Base-by-base conservation (phyloP, 2,888 invertebrate genomes). In the Cremastobaeus sp. region DNA sequence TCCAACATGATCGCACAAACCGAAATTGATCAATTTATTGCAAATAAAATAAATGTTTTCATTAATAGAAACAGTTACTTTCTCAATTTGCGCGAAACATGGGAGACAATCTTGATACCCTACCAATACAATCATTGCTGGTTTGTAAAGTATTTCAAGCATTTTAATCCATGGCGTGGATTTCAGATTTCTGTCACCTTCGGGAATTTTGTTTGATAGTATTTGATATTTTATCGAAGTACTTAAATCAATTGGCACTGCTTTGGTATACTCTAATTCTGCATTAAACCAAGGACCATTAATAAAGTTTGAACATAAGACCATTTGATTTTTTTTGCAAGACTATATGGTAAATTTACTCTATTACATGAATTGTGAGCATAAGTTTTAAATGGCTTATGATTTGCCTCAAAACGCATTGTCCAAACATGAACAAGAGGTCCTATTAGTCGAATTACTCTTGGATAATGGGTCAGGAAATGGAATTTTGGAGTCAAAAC, bases 331-430 rank as follows among this genome's bases (percentile, higher is more conserved):
- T 57, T 43, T 21, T 57, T 57, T 8, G 57, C 57, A 11, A 57
- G 15, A 3, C 17, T 45, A 8, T 21, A 45, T 4, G 57, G 57
- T 21, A 45, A 20, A 32, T 57, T 57, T 17, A 45, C 15, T 34
- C 57, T 18, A 21, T 34, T 45, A 9, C 34, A 34, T 14, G 57
- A 57, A 34, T 21, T 34, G 20, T 57, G 20, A 4, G 57, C 32
- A 45, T 3, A 14, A 9, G 25, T 21, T 57, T 30, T 34, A 17
- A 9, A 14, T 8, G 4, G 45, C 14, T 59, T 59, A n/a, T 59
- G 59, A n/a, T 47, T 59, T 11, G 59, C 59, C 28, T 59, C 47
- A 17, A 47, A 47, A 25, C 59, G 59, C 45, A 59, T 47, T 3
- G 20, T 17, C 47, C 59, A 47, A n/a, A 47, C 25, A 11, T 59